A percentile compares a stretch with the other conserved stretches of the same genome.
These are phyloP conservation scores for Drosophila littoralis DNA, from an alignment of 1,140 invertebrate species.

Conservation along the genomic window DNA sequence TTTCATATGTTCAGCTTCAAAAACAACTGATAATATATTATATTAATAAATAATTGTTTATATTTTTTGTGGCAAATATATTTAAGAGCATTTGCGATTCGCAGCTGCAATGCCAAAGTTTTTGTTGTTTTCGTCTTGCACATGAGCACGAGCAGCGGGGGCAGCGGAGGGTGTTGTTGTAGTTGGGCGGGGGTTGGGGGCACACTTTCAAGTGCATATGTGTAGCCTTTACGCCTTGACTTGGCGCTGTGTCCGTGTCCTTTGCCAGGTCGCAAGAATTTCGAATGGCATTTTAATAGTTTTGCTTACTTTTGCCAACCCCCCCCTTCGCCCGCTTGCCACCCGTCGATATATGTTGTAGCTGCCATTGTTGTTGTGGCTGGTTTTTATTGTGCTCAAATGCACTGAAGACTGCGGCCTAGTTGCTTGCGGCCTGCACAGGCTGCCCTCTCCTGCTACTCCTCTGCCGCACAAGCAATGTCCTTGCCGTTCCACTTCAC, in stretches of 20 bases:
- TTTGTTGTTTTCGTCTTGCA: not conserved
- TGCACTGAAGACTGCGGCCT: constrained; percentile 33
- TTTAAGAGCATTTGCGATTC: constrained; percentile 7
- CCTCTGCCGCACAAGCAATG: not conserved
- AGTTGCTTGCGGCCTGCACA: constrained; percentile 27
- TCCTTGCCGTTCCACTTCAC: constrained; percentile 23
- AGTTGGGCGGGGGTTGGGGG: not conserved
- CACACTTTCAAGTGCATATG: constrained; percentile 10
- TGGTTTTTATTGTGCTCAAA: constrained; percentile 7
- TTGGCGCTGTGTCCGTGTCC: constrained; percentile 11
- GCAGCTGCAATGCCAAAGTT: not conserved
- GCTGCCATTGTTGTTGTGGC: constrained; percentile 5
- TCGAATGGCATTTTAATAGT: constrained; percentile 67
- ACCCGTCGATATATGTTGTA: constrained; percentile 18
- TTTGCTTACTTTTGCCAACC: constrained; percentile 43
- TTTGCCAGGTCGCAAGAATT: constrained; percentile 59
- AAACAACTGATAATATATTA: too few species aligned
- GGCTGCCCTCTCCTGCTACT: too few species aligned
- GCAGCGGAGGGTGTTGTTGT: not conserved
- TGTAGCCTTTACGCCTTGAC: constrained; percentile 7
- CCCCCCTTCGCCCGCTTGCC: not conserved
- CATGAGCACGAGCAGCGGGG: constrained; percentile 1
- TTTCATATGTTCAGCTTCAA: too few species aligned
- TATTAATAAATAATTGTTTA: too few species aligned
- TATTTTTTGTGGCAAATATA: not conserved